Conservation (phyloP, 2,888 invertebrate genomes). For the Rhagium mordax region DNA sequence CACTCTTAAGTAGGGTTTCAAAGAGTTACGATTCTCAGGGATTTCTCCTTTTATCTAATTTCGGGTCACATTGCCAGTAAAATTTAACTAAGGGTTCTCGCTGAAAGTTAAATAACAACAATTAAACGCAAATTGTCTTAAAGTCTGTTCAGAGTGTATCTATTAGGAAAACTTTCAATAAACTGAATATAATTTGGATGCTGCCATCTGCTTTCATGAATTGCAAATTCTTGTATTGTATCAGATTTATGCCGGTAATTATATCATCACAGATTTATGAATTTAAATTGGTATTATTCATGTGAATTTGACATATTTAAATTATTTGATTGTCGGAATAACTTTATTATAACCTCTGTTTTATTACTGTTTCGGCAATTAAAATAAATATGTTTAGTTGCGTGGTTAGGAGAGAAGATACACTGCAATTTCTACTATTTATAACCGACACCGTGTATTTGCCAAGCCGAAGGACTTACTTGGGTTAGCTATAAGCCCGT, state of each 20-base stretch:
- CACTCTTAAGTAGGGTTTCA: constrained; percentile 1
- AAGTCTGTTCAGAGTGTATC: constrained; percentile 24
- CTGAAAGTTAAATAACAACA: constrained; percentile 27
- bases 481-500: too few species aligned
- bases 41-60: constrained; percentile 24
- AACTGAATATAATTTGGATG: constrained; percentile 24
- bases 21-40: background rate
- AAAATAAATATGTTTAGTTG: background rate
- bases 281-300: constrained; percentile 19
- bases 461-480: too few species aligned
- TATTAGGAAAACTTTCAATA: constrained; percentile 34
- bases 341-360: background rate
- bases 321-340: constrained; percentile 4
- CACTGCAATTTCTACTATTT: too few species aligned
- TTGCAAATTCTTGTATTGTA: constrained; percentile 30
- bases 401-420: too few species aligned
- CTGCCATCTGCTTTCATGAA: constrained; percentile 27
- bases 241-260: constrained; percentile 27
- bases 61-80: constrained; percentile 18
- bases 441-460: too few species aligned
- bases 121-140: constrained; percentile 27
- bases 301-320: constrained; percentile 15
- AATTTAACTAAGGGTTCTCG: constrained; percentile 14
- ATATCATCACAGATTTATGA: constrained; percentile 22
- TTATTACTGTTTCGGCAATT: background rate